Percentiles rank a stretch among this genome's conserved stretches.
These are phyloP conservation scores for Nebria brevicollis DNA, from an alignment of 2,888 invertebrate genomes.

Conservation along the genomic window DNA sequence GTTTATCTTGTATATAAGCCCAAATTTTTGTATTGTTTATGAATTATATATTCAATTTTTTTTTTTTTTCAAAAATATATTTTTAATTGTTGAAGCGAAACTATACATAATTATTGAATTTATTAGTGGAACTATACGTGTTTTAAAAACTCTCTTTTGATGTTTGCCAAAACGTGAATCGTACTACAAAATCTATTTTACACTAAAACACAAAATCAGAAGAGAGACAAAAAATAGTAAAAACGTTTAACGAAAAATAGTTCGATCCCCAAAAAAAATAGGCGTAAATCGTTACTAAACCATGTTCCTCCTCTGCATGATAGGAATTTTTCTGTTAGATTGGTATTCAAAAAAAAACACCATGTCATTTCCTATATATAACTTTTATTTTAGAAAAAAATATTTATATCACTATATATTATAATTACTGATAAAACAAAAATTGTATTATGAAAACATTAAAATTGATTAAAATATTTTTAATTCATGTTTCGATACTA, in stretches of 20 bases:
- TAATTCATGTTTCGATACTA: constrained; percentile 22
- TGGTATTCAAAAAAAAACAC: constrained; percentile 14
- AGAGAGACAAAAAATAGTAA: constrained; percentile 23
- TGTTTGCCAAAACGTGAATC: constrained; percentile 22
- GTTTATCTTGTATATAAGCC: constrained; percentile 34
- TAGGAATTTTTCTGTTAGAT: neutral
- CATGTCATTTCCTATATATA: constrained; percentile 4
- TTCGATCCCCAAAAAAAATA: constrained; percentile 8
- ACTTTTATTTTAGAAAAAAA: constrained; percentile 34
- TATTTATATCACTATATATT: constrained; percentile 47
- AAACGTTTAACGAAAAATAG: constrained; percentile 22
- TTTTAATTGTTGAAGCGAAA: constrained; percentile 34
- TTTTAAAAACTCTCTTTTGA: constrained; percentile 33
- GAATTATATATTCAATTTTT: constrained; percentile 35
- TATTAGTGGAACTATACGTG: constrained; percentile 32
- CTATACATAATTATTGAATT: constrained; percentile 28
- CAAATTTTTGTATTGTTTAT: constrained; percentile 42
- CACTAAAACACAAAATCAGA: constrained; percentile 30
- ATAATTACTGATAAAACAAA: constrained; percentile 43
- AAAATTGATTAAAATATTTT: constrained; percentile 47
- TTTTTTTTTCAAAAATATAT: constrained; percentile 39
- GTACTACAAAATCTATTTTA: constrained; percentile 28
- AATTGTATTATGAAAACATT: constrained; percentile 47
- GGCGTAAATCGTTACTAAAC: constrained; percentile 12
- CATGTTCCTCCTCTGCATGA: constrained; percentile 21